A percentile compares a stretch with the other conserved stretches of the same genome.
Conservation (phyloP, 2,888 invertebrate species). For the Macaria liturata region DNA sequence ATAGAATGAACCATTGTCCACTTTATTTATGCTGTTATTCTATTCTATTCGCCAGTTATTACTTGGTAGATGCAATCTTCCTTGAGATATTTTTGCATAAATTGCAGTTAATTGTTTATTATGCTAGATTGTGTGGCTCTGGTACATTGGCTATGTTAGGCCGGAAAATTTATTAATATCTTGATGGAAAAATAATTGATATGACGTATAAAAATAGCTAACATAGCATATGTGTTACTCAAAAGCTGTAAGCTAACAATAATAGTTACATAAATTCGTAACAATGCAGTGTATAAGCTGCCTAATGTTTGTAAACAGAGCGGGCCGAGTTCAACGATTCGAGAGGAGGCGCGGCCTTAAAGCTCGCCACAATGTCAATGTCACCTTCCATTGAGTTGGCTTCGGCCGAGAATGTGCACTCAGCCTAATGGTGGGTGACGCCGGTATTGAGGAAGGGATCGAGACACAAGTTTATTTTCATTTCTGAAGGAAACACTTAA, state of each 20-base stretch:
- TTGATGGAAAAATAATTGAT: too few relatives aligned
- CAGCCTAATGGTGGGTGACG: conserved; percentile 8
- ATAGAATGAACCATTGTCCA: background rate
- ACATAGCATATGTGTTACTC: too few relatives aligned
- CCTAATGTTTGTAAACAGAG: conserved; percentile 49
- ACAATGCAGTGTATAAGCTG: too few relatives aligned
- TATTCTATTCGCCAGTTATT: background rate
- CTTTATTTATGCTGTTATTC: conserved; percentile 1
- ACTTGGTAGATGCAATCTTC: too few relatives aligned
- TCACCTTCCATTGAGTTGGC: conserved; percentile 59
- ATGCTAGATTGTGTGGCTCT: background rate
- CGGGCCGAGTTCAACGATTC: conserved; percentile 62
- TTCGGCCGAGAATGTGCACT: conserved; percentile 13
- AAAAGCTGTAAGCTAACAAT: too few relatives aligned
- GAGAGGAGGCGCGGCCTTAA: conserved; percentile 39
- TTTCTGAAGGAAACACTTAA: conserved; percentile 2
- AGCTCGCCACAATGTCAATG: conserved; percentile 68
- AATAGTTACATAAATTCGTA: too few relatives aligned
- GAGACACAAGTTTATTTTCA: conserved; percentile 9
- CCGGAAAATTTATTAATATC: too few relatives aligned
- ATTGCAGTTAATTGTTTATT: background rate
- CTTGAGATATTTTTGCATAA: too few relatives aligned
- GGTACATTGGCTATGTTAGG: too few relatives aligned
- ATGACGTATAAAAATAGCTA: too few relatives aligned
- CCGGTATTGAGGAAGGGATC: conserved; percentile 16